Percentiles rank a stretch among this genome's conserved stretches.
Evolutionary conservation across 2,888 invertebrate species (phyloP).

Genomic region (Rhingia rostrata): DNA sequence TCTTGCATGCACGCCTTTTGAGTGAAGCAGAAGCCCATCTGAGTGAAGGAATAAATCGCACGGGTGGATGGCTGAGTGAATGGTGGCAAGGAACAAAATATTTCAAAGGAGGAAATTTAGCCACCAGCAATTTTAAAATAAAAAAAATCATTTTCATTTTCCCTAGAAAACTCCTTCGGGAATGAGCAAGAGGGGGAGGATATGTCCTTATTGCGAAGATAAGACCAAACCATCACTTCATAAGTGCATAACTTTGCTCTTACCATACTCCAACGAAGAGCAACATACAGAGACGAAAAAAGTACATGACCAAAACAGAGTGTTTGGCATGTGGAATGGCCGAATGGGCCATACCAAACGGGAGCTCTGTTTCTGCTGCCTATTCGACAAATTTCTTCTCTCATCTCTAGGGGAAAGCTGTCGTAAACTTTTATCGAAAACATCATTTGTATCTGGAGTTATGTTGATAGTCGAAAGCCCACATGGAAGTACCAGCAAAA

Average conservation of each 20-base stretch:
- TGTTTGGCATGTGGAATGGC: conserved; percentile 1
- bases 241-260: conserved; percentile 39
- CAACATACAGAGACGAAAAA: background rate
- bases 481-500: background rate
- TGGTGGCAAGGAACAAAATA: conserved; percentile 49
- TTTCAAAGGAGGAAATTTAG: conserved; percentile 63
- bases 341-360: background rate
- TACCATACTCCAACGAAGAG: conserved; percentile 14
- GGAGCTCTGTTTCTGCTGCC: conserved; percentile 35
- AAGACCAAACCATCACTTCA: conserved; percentile 47
- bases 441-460: conserved; percentile 49
- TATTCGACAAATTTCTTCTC: conserved; percentile 38
- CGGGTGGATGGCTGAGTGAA: conserved; percentile 64
- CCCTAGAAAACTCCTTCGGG: conserved; percentile 32
- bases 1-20: conserved; percentile 61
- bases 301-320: background rate
- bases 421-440: conserved; percentile 64
- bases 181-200: conserved; percentile 44
- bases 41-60: conserved; percentile 52
- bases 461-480: conserved; percentile 23
- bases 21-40: conserved; percentile 46
- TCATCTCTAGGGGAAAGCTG: conserved; percentile 40
- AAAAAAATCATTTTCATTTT: conserved; percentile 27
- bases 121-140: conserved; percentile 63
- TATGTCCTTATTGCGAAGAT: conserved; percentile 39